Evolutionary conservation across 37 sponge, comb jelly and placozoan genomes (phyloP).

Genomic region (Tethya wilhelma): DNA sequence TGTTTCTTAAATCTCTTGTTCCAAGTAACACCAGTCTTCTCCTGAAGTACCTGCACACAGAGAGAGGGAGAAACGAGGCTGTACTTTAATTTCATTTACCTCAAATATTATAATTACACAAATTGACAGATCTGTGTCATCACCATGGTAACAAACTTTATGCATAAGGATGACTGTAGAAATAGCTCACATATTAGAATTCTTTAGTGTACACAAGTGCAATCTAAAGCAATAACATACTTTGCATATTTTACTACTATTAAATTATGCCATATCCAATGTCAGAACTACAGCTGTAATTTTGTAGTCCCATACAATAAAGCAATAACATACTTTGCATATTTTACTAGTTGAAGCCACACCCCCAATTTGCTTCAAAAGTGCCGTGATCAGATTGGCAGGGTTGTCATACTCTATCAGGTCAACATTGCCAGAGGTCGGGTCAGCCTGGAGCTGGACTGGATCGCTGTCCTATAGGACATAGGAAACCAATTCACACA

Average conservation of each 20-base stretch:
- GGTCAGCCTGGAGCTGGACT: slow-evolving; percentile 41
- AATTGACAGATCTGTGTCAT: no score
- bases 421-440: slow-evolving; percentile 51
- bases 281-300: no score
- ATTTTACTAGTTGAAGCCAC: slow-evolving; percentile 54
- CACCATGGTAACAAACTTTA: no score
- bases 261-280: not conserved
- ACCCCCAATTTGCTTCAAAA: slow-evolving; percentile 66
- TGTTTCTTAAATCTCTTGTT: slow-evolving; percentile 87
- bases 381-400: slow-evolving; percentile 50
- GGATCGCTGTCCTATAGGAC: slow-evolving; percentile 57
- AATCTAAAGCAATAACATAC: not conserved
- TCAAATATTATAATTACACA: no score
- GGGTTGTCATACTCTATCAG: slow-evolving; percentile 75
- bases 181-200: no score
- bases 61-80: not conserved
- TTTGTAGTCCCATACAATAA: not conserved
- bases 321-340: slow-evolving; percentile 46
- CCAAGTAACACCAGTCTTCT: slow-evolving; percentile 90
- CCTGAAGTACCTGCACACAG: slow-evolving; percentile 48
- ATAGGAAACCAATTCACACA: no score
- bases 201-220: no score
- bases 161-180: no score
- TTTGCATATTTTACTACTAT: not conserved
- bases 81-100: not conserved